Evolutionary conservation across 2,888 invertebrate species (phyloP), one percentile per base, ranked within the genome.

Genomic region (Drosophila formosana): DNA sequence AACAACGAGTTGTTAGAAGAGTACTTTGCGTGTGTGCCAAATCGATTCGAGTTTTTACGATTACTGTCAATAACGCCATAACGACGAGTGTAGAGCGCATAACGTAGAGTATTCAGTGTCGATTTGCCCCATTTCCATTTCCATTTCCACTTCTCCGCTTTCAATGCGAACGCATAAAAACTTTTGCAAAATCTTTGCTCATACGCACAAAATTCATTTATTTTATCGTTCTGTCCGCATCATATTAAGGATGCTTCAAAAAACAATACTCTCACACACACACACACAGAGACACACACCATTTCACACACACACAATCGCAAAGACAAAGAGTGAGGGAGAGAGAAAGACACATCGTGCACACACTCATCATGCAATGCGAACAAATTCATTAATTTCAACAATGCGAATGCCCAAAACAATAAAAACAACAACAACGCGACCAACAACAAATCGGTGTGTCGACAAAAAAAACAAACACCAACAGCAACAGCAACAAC

Each of bases 301-400:
- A 34, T 34, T 34, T 4, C 34, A 34, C 4, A 4, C n/a, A 11
- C 37, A 2, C 51, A 9, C 9, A 61, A n/a, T n/a, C 23, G 46
- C 41, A 37, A 25, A 34, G n/a, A 30, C 25, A 37, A 30, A 1
- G 28, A 37, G 11, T 3, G 34, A 11, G 34, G 5, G n/a, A 37
- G 37, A 34, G 13, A 39, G 39, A 39, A 13, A 39, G 32, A 50
- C 26, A 7, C 26, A 55, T 49, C 43, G 18, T 8, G 7, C 39
- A 46, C 32, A 46, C 45, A 53, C 51, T 32, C 43, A 47, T 47
- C 50, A 60, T 49, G 45, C 46, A 51, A 52, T 30, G 47, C 66
- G 62, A 73, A 72, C 69, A 72, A 85, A 85, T 78, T 85, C 70
- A 88, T 83, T 73, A 80, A 88, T 85, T 82, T 80, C 32, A 62